phyloP scores from a whole-genome alignment of 2,797 vertebrate genomes.

The Sebastes flavidus region DNA sequence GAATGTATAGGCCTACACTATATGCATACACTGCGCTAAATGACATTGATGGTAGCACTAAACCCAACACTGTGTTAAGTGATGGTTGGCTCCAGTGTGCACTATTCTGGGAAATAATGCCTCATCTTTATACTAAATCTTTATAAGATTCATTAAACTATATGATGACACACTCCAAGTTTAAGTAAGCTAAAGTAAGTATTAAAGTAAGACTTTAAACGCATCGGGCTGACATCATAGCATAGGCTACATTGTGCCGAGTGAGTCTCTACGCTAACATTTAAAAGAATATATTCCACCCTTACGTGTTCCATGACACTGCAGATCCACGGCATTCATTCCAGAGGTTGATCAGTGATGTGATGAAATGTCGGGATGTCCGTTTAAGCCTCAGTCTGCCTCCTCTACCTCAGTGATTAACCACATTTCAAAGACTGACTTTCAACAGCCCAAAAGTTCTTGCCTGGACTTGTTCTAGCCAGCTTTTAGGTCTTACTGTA shows the following conservation, averaged over 20 bases:
- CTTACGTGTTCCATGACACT: not conserved
- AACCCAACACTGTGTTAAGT: not conserved
- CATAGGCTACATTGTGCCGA: not conserved
- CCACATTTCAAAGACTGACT: constrained; percentile 13
- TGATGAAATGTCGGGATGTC: not conserved
- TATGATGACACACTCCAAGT: not conserved
- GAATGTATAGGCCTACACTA: not conserved
- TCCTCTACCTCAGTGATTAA: constrained; percentile 29
- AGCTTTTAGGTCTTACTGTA: not conserved
- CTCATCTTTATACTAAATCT: not conserved
- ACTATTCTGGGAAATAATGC: not conserved
- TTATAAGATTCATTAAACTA: not conserved
- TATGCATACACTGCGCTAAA: not conserved
- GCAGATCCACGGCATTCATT: not conserved
- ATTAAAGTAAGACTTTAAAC: too few species aligned
- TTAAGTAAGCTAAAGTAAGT: not conserved
- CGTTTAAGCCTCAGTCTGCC: not conserved
- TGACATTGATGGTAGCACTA: not conserved
- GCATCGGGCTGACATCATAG: not conserved
- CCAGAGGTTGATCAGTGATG: not conserved
- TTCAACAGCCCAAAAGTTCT: not conserved
- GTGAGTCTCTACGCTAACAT: not conserved
- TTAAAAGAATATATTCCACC: not conserved
- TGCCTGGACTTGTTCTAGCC: constrained; percentile 21
- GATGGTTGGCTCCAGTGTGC: not conserved